These are phyloP conservation scores for Cheilinus undulatus DNA, from an alignment of 2,113 vertebrate species.

Conservation along the genomic window DNA sequence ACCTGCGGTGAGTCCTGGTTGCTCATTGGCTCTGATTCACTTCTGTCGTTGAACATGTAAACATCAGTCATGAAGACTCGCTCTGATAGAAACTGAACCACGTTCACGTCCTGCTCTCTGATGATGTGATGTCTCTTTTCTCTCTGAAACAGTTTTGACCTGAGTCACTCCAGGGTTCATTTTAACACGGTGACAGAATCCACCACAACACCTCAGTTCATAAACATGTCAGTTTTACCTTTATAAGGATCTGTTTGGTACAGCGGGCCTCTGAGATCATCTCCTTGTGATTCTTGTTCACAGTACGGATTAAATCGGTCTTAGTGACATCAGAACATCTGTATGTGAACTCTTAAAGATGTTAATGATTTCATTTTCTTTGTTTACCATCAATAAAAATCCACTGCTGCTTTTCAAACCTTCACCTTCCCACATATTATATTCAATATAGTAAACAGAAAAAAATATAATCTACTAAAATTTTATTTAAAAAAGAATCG, in stretches of 20 bases:
- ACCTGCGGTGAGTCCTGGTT: constrained; percentile 2
- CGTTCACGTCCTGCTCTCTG: neutral
- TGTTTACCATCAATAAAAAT: too few relatives aligned
- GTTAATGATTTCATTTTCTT: neutral
- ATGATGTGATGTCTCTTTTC: constrained; percentile 25
- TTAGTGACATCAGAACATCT: neutral
- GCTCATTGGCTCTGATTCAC: constrained; percentile 1
- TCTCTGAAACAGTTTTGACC: neutral
- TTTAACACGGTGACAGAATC: neutral
- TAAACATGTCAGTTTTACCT: neutral
- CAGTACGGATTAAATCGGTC: neutral
- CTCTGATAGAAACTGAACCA: neutral
- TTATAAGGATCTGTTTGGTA: neutral
- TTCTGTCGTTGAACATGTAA: neutral
- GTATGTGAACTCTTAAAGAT: neutral
- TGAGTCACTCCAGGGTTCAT: constrained; percentile 19
- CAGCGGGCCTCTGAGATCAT: neutral
- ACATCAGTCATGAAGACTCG: too few relatives aligned
- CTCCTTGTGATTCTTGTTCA: neutral
- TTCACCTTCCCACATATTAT: too few relatives aligned
- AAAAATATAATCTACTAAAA: too few relatives aligned
- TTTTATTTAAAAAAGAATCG: too few relatives aligned
- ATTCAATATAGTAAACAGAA: too few relatives aligned
- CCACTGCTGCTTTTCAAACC: too few relatives aligned
- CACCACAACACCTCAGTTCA: neutral